Conservation (phyloP, 2,113 vertebrate species). For the Phrynosoma platyrhinos region DNA sequence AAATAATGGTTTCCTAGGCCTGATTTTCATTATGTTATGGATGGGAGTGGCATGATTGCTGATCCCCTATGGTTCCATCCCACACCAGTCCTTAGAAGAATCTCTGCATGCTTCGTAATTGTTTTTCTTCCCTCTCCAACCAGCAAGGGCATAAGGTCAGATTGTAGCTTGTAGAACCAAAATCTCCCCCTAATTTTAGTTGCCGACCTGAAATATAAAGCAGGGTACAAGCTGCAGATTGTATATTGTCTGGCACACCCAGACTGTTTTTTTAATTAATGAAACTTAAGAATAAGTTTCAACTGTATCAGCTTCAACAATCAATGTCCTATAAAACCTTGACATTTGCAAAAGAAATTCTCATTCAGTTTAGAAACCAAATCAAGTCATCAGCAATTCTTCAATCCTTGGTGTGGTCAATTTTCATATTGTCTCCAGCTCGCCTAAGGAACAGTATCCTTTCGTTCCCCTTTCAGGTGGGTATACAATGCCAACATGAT, state of each 20-base stretch:
- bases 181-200: not conserved
- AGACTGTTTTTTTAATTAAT: not conserved
- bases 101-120: not conserved
- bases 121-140: not conserved
- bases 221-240: not conserved
- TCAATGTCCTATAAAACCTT: not conserved
- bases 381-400: not conserved
- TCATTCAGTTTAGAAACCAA: not conserved
- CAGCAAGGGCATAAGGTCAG: not conserved
- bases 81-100: not conserved
- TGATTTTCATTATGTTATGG: not conserved
- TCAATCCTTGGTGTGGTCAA: not conserved
- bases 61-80: not conserved
- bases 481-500: not conserved
- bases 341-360: conserved; percentile 14
- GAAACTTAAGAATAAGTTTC: conserved; percentile 1
- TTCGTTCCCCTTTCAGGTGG: not conserved
- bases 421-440: not conserved
- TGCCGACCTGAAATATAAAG: not conserved
- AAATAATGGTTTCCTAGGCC: not conserved
- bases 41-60: not conserved
- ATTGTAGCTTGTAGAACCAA: not conserved
- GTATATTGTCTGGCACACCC: not conserved
- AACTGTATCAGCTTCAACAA: not conserved
- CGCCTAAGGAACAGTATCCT: not conserved